Evolutionary conservation across 2,888 invertebrate species (phyloP), one percentile per base, ranked within the genome.

Genomic region (Oligia latruncula): DNA sequence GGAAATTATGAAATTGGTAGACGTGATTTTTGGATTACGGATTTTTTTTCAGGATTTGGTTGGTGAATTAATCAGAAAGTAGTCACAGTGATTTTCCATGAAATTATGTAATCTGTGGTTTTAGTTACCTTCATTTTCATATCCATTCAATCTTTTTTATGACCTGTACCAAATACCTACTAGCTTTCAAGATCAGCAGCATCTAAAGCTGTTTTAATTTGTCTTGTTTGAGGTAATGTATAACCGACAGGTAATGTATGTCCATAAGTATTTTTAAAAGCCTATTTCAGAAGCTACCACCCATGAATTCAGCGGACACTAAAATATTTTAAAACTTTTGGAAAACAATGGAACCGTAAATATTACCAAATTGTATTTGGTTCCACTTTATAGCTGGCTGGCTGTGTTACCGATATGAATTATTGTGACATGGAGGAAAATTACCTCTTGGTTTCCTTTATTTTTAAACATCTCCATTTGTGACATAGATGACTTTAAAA

Each of bases 1-100:
- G 88, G 88, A 90, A 90, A 88, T 89, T 84, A 85, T 74, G 55
- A 72, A 74, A 71, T 65, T 76, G 71, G 74, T 77, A 23, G 9
- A 72, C 71, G 58, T 77, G 52, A 77, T 78, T 83, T 86, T 79
- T 62, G 23, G 49, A 71, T 49, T 46, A 46, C 20, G 20, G 4
- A 17, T 58, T 64, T 43, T 58, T 58, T 65, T 68, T 58, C 29
- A 40, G 13, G 2, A n/a, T 52, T 3, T 62, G 23, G 8, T 23
- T 60, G 5, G 2, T 71, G 2, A 55, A 4, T 67, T 17, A 52
- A 23, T 70, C 29, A 6, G 20, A 20, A 13, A 64, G 9, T 64
- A 65, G 65, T 65, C 20, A 35, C 64, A 15, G 20, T 52, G 13
- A 23, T 15, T 35, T 77, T 20, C 0, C 1, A 43, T 23, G 3